Evolutionary conservation across 2,888 invertebrate species (phyloP).

Genomic region (Agonopterix heracliana): DNA sequence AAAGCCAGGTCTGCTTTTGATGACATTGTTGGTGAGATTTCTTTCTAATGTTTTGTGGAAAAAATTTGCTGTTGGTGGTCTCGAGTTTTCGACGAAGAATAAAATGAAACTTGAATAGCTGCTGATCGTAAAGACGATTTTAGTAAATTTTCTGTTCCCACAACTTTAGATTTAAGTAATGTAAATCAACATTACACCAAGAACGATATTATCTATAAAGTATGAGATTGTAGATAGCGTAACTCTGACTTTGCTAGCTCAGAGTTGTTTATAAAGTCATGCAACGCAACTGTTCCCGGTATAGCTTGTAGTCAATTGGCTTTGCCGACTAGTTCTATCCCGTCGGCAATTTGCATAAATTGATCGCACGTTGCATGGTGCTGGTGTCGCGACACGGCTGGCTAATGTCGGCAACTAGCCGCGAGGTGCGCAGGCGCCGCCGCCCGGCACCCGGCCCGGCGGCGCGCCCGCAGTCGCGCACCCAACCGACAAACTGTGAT

Average conservation of each 20-base stretch:
- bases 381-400: conserved; percentile 30
- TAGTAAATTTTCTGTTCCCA: no score
- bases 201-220: no score
- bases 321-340: conserved; percentile 38
- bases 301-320: conserved; percentile 43
- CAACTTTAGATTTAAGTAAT: no score
- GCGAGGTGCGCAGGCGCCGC: conserved; percentile 33
- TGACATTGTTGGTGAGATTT: no score
- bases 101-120: no score
- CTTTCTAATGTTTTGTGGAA: no score
- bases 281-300: conserved; percentile 22
- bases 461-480: conserved; percentile 61
- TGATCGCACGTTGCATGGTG: conserved; percentile 52
- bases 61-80: no score
- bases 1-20: no score
- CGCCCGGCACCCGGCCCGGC: conserved; percentile 20
- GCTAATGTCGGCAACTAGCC: conserved; percentile 15
- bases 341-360: conserved; percentile 71
- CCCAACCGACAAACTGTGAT: conserved; percentile 67
- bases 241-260: background rate
- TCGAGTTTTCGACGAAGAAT: no score
- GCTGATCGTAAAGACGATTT: no score
- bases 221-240: background rate
- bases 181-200: no score
- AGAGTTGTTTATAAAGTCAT: conserved; percentile 14